These are phyloP conservation scores for Octopus sinensis DNA, from an alignment of 1,140 invertebrate genomes.

Conservation along the genomic window DNA sequence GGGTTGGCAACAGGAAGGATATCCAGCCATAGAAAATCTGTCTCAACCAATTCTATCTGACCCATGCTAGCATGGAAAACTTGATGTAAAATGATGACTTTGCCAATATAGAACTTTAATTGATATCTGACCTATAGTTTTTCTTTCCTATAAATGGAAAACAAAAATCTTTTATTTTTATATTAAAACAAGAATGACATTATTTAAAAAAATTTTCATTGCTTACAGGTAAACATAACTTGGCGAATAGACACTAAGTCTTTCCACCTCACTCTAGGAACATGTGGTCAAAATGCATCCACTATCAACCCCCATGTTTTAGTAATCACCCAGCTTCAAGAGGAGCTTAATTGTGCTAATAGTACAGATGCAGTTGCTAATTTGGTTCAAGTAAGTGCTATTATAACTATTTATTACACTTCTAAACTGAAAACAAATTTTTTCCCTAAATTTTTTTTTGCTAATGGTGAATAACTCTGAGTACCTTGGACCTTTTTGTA, in stretches of 20 bases:
- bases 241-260: constrained; percentile 71
- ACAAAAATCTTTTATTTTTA: too few relatives aligned
- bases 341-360: constrained; percentile 72
- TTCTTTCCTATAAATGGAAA: too few relatives aligned
- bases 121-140: too few relatives aligned
- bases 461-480: not conserved
- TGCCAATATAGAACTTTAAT: too few relatives aligned
- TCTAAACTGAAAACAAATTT: not conserved
- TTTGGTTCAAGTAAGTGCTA: constrained; percentile 68
- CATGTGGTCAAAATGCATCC: constrained; percentile 47
- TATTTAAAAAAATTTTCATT: not conserved
- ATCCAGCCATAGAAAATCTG: too few relatives aligned
- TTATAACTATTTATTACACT: too few relatives aligned
- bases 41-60: too few relatives aligned
- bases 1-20: too few relatives aligned
- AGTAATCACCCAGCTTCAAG: constrained; percentile 75
- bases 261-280: constrained; percentile 70
- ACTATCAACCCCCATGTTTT: constrained; percentile 75
- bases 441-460: constrained; percentile 16
- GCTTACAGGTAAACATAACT: constrained; percentile 57
- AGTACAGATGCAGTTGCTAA: constrained; percentile 65
- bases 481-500: too few relatives aligned
- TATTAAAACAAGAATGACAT: too few relatives aligned
- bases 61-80: too few relatives aligned
- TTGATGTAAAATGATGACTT: too few relatives aligned